Evolutionary conservation across 1,140 invertebrate species (phyloP).

Genomic region (Listronotus oregonensis): DNA sequence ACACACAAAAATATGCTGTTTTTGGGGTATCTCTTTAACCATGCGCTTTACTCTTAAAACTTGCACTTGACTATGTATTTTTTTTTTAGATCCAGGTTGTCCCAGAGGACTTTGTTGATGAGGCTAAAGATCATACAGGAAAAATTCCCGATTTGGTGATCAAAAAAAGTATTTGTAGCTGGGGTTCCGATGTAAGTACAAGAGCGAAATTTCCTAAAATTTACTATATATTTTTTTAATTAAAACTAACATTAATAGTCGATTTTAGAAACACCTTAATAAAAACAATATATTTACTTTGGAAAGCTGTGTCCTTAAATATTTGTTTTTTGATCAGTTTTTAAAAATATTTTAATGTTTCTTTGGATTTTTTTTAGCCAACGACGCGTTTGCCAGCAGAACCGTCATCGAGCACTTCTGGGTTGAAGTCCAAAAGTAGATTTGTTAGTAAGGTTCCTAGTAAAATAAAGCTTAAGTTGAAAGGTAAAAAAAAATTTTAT

Average conservation of each 20-base stretch:
- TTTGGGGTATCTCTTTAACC: no score
- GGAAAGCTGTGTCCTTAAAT: no score
- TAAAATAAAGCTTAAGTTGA: conserved; percentile 78
- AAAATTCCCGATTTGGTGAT: conserved; percentile 69
- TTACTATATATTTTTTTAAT: no score
- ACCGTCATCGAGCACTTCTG: conserved; percentile 56
- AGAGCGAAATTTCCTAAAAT: no score
- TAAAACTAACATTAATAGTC: no score
- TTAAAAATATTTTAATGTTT: neutral
- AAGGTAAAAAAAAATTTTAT: conserved; percentile 64
- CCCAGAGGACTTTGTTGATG: conserved; percentile 77
- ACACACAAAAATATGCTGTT: no score
- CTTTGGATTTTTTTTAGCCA: conserved; percentile 56
- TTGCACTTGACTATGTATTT: no score
- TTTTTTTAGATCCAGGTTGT: conserved; percentile 68
- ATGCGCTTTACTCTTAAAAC: no score
- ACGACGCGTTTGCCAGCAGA: conserved; percentile 62
- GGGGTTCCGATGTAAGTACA: conserved; percentile 77
- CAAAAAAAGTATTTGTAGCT: conserved; percentile 76
- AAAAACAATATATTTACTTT: no score
- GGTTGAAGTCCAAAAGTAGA: conserved; percentile 67
- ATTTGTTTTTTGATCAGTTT: no score
- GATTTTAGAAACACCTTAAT: no score
- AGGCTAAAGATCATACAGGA: conserved; percentile 63
- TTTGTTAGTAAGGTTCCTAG: conserved; percentile 69